phyloP scores from a whole-genome alignment of 1,140 invertebrate genomes.

The Potamilus streckersoni region DNA sequence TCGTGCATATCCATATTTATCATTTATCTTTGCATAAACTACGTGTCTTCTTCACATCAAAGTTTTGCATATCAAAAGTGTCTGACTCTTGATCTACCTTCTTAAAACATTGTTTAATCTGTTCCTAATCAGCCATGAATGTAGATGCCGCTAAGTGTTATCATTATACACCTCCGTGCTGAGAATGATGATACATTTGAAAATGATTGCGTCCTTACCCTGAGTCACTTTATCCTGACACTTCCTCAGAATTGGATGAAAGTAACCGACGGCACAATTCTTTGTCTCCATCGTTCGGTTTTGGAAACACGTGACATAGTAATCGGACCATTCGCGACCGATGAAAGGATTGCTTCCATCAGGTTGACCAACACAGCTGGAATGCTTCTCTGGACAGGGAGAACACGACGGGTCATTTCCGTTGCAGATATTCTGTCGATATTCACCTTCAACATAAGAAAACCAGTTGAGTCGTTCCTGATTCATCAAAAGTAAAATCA shows the following conservation, averaged over 20 bases:
- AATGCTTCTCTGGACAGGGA: slow-evolving; percentile 28
- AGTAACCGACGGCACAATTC: slow-evolving; percentile 22
- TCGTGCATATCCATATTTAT: no score
- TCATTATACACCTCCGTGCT: no score
- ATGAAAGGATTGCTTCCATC: slow-evolving; percentile 35
- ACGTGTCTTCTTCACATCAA: no score
- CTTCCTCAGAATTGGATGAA: slow-evolving; percentile 22
- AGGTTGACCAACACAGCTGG: slow-evolving; percentile 32
- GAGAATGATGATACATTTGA: background rate
- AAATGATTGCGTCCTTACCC: background rate
- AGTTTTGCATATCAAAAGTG: no score
- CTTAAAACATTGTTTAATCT: no score
- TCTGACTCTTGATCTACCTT: no score
- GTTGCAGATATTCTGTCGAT: slow-evolving; percentile 36
- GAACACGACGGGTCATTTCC: slow-evolving; percentile 11
- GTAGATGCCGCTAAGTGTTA: no score
- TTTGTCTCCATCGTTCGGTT: slow-evolving; percentile 32
- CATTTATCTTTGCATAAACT: no score
- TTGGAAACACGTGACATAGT: slow-evolving; percentile 33
- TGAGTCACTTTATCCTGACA: slow-evolving; percentile 21
- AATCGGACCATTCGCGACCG: slow-evolving; percentile 23
- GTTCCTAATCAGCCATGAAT: no score
- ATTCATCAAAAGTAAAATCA: background rate
- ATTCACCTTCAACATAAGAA: slow-evolving; percentile 29
- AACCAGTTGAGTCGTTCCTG: background rate